Conservation (phyloP, 1,140 invertebrate species). For the Drosophila kohkoa region DNA sequence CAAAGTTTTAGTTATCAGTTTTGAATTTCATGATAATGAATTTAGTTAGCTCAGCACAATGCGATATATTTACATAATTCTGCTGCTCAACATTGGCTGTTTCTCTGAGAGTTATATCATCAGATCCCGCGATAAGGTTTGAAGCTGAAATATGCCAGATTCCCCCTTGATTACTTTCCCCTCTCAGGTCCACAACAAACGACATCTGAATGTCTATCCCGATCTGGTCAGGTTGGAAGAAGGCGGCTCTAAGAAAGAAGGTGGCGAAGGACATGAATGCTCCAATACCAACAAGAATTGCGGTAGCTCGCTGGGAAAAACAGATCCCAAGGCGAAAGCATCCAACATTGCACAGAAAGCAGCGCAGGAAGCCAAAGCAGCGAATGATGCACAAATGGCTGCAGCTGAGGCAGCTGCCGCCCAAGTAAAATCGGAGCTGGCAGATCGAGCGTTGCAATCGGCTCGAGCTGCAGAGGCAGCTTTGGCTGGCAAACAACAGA, state of each 20-base stretch:
- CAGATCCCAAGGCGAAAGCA: conserved; percentile 30
- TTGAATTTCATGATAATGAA: conserved; percentile 26
- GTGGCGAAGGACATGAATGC: neutral
- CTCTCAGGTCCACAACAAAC: conserved; percentile 24
- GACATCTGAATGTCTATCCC: conserved; percentile 11
- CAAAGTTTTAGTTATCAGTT: neutral
- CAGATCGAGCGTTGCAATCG: conserved; percentile 88
- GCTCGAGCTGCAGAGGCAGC: conserved; percentile 88
- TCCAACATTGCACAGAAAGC: conserved; percentile 86
- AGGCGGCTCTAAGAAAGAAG: neutral
- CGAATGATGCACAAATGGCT: conserved; percentile 88
- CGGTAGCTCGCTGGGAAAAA: neutral
- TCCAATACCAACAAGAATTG: conserved; percentile 4
- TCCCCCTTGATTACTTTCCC: no score
- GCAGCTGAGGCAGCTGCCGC: conserved; percentile 88
- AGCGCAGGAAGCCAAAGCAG: conserved; percentile 87
- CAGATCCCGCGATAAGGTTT: conserved; percentile 37
- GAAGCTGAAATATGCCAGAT: neutral
- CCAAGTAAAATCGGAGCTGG: conserved; percentile 88
- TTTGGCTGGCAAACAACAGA: conserved; percentile 87
- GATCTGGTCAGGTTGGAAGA: conserved; percentile 19
- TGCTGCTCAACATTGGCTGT: conserved; percentile 34
- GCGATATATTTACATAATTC: conserved; percentile 44
- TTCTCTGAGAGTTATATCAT: conserved; percentile 31
- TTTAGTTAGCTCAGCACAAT: conserved; percentile 29